Percentiles rank a stretch among this genome's conserved stretches.
Conservation (phyloP, 2,797 vertebrate species). For the Enoplosus armatus region DNA sequence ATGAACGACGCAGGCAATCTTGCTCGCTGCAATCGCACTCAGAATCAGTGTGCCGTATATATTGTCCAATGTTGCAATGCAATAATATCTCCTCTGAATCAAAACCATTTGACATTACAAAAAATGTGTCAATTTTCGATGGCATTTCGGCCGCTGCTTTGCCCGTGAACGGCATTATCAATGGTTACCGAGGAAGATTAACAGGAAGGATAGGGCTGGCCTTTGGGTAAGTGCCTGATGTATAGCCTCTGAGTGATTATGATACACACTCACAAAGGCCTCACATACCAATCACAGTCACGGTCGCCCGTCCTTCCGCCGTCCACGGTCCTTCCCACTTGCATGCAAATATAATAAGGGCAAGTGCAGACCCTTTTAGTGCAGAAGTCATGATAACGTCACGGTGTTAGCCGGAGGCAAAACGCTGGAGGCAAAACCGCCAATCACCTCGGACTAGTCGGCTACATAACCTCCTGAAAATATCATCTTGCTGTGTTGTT, state of each 20-base stretch:
- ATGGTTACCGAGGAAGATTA: constrained; percentile 38
- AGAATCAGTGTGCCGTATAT: constrained; percentile 18
- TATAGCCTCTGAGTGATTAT: constrained; percentile 7
- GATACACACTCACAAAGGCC: neutral
- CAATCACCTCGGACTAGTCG: no score
- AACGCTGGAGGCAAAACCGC: no score
- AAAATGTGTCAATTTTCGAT: constrained; percentile 15
- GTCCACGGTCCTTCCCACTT: neutral
- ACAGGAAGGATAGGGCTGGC: constrained; percentile 13
- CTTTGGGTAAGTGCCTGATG: constrained; percentile 47
- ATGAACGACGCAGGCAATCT: neutral
- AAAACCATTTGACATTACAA: constrained; percentile 3
- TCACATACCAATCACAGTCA: neutral
- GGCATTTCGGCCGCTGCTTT: constrained; percentile 1
- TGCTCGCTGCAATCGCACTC: constrained; percentile 6
- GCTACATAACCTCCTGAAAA: no score
- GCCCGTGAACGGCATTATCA: constrained; percentile 35
- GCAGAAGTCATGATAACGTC: no score
- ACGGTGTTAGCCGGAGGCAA: no score
- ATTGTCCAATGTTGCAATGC: constrained; percentile 15
- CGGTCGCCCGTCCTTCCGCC: no score
- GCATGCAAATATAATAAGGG: constrained; percentile 14
- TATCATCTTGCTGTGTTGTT: no score
- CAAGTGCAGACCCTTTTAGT: no score
- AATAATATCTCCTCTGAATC: neutral